These are phyloP conservation scores for Clarias gariepinus DNA, from an alignment of 2,113 vertebrate species.

Conservation along the genomic window DNA sequence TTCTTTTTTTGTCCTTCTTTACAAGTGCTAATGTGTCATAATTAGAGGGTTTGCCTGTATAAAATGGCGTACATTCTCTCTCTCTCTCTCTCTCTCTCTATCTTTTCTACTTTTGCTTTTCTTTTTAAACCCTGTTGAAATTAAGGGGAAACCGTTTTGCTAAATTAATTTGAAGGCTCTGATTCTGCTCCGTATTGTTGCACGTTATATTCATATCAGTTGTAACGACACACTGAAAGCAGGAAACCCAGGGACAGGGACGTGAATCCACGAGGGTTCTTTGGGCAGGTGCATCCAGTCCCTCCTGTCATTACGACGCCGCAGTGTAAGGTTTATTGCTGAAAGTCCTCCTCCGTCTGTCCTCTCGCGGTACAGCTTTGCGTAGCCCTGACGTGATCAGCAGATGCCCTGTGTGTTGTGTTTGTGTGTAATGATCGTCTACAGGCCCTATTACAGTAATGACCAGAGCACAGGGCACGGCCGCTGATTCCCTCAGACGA, in stretches of 20 bases:
- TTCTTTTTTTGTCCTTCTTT: constrained; percentile 53
- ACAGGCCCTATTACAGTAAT: constrained; percentile 70
- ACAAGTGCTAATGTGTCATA: constrained; percentile 76
- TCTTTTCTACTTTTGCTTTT: neutral
- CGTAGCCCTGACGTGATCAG: constrained; percentile 69
- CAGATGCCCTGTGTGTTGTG: constrained; percentile 72
- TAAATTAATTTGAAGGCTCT: neutral
- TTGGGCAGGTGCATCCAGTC: neutral
- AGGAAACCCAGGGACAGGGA: neutral
- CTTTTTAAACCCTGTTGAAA: neutral
- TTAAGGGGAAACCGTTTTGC: neutral
- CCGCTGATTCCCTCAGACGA: constrained; percentile 66
- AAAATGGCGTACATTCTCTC: neutral
- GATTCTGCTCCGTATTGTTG: neutral
- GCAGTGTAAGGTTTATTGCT: constrained; percentile 63
- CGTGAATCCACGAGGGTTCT: neutral
- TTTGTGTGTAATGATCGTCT: constrained; percentile 62
- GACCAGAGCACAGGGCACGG: constrained; percentile 68
- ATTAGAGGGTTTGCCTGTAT: constrained; percentile 62
- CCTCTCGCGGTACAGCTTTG: constrained; percentile 61
- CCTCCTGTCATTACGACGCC: constrained; percentile 30
- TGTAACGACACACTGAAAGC: neutral
- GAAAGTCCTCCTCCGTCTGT: constrained; percentile 57
- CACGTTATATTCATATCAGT: neutral
- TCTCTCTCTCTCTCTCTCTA: constrained; percentile 1